Percentiles rank a stretch among this genome's conserved stretches.
Evolutionary conservation across 2,113 vertebrate species (phyloP).

Genomic region (Poecile atricapillus): DNA sequence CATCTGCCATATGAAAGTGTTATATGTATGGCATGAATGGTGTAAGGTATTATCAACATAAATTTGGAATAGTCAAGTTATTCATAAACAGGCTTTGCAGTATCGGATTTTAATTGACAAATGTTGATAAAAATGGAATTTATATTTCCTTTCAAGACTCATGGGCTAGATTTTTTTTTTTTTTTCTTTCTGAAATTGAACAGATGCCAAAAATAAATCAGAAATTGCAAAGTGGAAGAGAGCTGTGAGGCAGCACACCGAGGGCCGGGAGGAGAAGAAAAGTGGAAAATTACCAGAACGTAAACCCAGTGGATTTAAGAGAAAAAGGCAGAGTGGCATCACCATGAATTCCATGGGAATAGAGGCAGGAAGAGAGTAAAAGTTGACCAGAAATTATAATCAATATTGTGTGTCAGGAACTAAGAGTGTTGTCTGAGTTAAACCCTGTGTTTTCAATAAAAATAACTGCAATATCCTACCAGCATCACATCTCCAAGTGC

Average conservation of each 20-base stretch:
- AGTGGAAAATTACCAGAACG: slow-evolving; percentile 23
- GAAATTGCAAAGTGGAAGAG: slow-evolving; percentile 26
- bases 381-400: neutral
- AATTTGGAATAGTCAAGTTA: neutral
- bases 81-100: neutral
- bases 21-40: neutral
- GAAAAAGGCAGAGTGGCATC: neutral
- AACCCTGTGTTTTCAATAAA: neutral
- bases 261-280: neutral
- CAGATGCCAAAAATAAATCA: slow-evolving; percentile 43
- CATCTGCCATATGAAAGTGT: neutral
- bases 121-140: slow-evolving; percentile 33
- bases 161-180: neutral
- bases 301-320: neutral
- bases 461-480: neutral
- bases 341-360: neutral
- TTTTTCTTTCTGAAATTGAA: neutral
- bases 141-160: neutral
- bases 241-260: neutral
- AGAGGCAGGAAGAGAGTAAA: neutral
- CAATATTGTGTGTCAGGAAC: neutral
- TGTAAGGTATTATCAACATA: neutral
- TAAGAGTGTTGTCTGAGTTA: neutral
- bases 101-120: neutral
- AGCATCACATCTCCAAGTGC: neutral